These are phyloP conservation scores for Myotis myotis DNA, from an alignment of 2,797 vertebrate genomes.

Conservation along the genomic window DNA sequence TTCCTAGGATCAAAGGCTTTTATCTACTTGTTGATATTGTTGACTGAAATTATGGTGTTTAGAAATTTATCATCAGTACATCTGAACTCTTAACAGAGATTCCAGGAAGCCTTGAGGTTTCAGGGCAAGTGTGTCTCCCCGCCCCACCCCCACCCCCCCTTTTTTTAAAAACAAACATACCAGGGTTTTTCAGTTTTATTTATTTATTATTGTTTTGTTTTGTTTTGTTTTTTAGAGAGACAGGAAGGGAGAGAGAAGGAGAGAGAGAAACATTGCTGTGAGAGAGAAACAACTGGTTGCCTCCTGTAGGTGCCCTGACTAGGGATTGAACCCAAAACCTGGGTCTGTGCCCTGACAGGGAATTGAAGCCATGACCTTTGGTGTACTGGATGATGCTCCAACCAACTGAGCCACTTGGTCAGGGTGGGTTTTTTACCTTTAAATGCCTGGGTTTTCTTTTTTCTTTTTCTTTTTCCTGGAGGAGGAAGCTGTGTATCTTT, in stretches of 20 bases:
- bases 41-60: slow-evolving; percentile 40
- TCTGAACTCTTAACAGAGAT: slow-evolving; percentile 53
- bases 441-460: not conserved
- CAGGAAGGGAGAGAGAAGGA: not conserved
- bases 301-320: not conserved
- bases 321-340: not conserved
- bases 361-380: not conserved
- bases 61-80: slow-evolving; percentile 39
- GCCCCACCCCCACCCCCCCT: not conserved
- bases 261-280: not conserved
- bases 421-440: slow-evolving; percentile 45
- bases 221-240: not conserved
- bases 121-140: not conserved
- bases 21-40: not conserved
- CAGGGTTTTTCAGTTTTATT: not conserved
- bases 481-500: not conserved
- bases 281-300: not conserved
- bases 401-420: not conserved
- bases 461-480: not conserved
- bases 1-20: not conserved
- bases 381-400: not conserved
- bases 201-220: not conserved
- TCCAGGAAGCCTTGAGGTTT: slow-evolving; percentile 51
- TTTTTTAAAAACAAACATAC: slow-evolving; percentile 5
- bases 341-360: not conserved